Evolutionary conservation across 2,888 invertebrate genomes (phyloP).

Genomic region (Venusia cambrica): DNA sequence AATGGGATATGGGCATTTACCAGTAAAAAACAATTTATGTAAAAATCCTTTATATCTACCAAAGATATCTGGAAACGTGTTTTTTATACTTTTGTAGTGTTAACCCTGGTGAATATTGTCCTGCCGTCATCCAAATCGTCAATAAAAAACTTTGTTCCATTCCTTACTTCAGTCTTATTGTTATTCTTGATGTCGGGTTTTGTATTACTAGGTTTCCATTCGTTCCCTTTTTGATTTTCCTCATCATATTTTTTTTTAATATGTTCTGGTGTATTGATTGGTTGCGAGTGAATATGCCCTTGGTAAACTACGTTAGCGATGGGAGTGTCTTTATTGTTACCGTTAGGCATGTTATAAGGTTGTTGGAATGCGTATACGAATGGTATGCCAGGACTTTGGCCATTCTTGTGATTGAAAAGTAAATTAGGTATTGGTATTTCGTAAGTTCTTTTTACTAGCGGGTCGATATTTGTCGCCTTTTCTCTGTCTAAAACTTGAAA

Average conservation of each 20-base stretch:
- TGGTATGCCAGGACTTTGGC: conserved; percentile 42
- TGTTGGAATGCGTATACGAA: conserved; percentile 48
- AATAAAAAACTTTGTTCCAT: conserved; percentile 42
- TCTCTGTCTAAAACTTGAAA: neutral
- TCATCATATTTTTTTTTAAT: too few relatives aligned
- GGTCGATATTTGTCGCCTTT: neutral
- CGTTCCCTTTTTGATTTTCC: conserved; percentile 3
- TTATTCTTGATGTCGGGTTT: conserved; percentile 14
- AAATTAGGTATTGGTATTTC: conserved; percentile 20
- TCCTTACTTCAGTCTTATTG: conserved; percentile 17
- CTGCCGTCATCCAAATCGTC: conserved; percentile 34
- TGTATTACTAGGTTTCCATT: conserved; percentile 4
- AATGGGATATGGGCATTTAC: too few relatives aligned
- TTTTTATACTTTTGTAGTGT: conserved; percentile 4
- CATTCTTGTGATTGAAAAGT: conserved; percentile 19
- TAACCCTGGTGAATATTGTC: neutral
- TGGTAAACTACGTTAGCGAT: conserved; percentile 44
- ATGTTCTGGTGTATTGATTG: conserved; percentile 13
- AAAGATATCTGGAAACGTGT: conserved; percentile 3
- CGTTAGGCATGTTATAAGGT: conserved; percentile 25
- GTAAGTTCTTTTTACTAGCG: conserved; percentile 1
- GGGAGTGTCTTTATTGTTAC: conserved; percentile 26
- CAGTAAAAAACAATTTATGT: too few relatives aligned
- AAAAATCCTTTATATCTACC: conserved; percentile 1
- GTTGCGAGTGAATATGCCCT: conserved; percentile 44